phyloP scores from a whole-genome alignment of 2,888 invertebrate species.

The Drosophila picticornis region DNA sequence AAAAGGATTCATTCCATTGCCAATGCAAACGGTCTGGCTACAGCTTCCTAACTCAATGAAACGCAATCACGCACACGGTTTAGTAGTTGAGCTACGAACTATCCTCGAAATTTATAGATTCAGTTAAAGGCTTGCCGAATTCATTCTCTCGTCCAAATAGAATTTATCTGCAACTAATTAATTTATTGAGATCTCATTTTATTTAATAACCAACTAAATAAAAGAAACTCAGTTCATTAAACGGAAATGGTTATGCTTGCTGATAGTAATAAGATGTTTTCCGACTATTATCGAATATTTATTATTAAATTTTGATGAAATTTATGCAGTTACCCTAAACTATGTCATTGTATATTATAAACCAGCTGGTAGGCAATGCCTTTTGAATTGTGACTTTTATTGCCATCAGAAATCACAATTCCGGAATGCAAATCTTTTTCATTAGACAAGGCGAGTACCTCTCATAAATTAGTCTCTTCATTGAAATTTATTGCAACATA shows the following conservation, averaged over 20 bases:
- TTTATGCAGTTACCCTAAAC: not conserved
- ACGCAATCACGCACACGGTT: constrained; percentile 2
- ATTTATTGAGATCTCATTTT: not conserved
- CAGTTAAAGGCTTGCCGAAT: not conserved
- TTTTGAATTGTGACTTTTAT: not conserved
- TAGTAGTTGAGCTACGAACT: not conserved
- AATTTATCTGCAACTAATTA: not conserved
- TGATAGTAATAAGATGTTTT: not conserved
- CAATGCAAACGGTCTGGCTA: constrained; percentile 51
- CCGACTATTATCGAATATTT: not conserved
- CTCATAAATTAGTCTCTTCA: not conserved
- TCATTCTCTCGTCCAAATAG: not conserved
- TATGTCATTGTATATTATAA: not conserved
- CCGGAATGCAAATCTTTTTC: not conserved
- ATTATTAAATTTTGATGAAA: not conserved
- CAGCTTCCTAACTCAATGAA: constrained; percentile 22
- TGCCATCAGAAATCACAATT: not conserved
- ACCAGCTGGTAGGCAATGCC: not conserved
- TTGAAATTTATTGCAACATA: not conserved
- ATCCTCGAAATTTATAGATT: not conserved
- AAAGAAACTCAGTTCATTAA: not conserved
- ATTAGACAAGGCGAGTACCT: not conserved
- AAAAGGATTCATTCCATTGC: constrained; percentile 69
- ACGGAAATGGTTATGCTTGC: not conserved
- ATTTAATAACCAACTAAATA: not conserved